Evolutionary conservation across 2,113 vertebrate genomes (phyloP), one percentile per base, ranked within the genome.

Genomic region (Hyperopisus bebe): DNA sequence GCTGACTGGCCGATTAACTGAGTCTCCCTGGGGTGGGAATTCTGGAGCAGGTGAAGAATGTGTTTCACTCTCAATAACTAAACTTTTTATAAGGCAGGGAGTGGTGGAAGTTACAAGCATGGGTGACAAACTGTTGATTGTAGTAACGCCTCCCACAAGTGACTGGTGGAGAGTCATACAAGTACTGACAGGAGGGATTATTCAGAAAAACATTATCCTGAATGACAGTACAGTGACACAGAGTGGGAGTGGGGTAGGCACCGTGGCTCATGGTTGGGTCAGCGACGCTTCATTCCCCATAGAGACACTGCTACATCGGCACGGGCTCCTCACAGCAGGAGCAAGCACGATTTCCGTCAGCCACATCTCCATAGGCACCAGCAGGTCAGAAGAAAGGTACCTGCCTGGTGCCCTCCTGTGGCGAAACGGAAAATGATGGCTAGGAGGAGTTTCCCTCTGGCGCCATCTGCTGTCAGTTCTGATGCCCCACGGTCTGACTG

Each of bases 401-500:
- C 66, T n/a, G 19, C 11, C 17, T 88, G 47, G 17, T 3, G 88
- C 88, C 62, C 50, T 87, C 87, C 31, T 19, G n/a, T 88, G 87
- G 42, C 24, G 3, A 62, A 47, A 13, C 6, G 17, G 62, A 74
- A n/a, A 44, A 88, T 47, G 5, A 48, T 3, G n/a, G 39, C 21
- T 53, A n/a, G 5, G 55, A 70, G 53, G 50, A 35, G 44, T 47
- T 24, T 48, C 27, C 51, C 44, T 62, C 44, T 44, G 44, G 58
- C 10, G 44, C 9, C 58, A 44, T 31, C 19, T 44, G 42, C n/a
- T 17, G 44, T 62, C 35, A 31, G 27, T 88, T 31, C 51, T 88
- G 51, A 46, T 77, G 89, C 89, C 74, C 80, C 89, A 39, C n/a
- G 87, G 90, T 92, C 88, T 53, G 80, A 89, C 91, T 88, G 90